These are phyloP conservation scores for Merluccius polli DNA, from an alignment of 2,797 vertebrate species.

Conservation along the genomic window DNA sequence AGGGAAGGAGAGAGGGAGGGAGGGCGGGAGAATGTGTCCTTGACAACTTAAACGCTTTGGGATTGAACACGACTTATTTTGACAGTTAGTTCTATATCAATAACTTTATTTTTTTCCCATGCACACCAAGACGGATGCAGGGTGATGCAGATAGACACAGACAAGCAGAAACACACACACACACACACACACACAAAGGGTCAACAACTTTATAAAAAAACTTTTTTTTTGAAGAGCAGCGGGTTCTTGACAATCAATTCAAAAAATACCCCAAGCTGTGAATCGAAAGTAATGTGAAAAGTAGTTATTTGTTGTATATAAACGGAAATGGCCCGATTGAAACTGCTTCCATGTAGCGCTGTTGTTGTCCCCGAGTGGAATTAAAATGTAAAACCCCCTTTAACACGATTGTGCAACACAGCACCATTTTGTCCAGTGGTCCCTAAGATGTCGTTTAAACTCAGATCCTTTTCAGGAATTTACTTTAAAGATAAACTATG, in stretches of 20 bases:
- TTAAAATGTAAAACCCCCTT: conserved; percentile 50
- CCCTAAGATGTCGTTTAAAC: conserved; percentile 48
- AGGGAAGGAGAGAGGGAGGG: conserved; percentile 47
- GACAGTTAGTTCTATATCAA: conserved; percentile 64
- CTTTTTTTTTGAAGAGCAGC: neutral
- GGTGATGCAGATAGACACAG: neutral
- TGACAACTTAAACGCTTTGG: conserved; percentile 69
- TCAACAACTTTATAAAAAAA: neutral
- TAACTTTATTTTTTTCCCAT: conserved; percentile 38
- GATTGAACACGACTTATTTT: conserved; percentile 66
- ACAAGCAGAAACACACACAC: conserved; percentile 1
- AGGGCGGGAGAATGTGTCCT: conserved; percentile 61
- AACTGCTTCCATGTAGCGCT: neutral
- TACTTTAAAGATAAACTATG: no score
- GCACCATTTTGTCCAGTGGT: conserved; percentile 44
- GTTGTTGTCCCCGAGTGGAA: conserved; percentile 46
- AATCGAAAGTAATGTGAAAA: neutral
- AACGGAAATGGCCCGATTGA: neutral
- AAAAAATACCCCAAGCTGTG: neutral
- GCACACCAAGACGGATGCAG: conserved; percentile 1
- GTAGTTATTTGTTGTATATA: neutral
- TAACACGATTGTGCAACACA: conserved; percentile 51
- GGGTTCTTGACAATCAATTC: neutral
- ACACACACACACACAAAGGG: neutral
- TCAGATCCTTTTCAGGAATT: conserved; percentile 46